Conservation (phyloP, 2,888 invertebrate species). For the Leptopterna dolabrata region DNA sequence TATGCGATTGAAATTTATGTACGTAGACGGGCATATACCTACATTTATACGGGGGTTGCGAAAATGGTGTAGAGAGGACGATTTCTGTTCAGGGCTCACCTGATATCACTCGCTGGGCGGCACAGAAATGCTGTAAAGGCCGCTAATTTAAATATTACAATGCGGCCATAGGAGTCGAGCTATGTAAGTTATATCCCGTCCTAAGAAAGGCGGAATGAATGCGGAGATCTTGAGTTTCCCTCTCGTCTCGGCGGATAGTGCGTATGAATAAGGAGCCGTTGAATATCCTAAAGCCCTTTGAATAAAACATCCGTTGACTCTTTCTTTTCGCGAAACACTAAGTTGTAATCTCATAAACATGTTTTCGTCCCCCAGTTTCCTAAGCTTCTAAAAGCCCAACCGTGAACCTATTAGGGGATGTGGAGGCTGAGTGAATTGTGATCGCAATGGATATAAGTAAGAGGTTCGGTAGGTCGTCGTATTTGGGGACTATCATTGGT, state of each 20-base stretch:
- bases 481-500: no score
- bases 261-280: constrained; percentile 39
- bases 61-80: background rate
- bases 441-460: background rate
- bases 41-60: no score
- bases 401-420: constrained; percentile 9
- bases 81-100: background rate
- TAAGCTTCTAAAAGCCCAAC: background rate
- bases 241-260: background rate
- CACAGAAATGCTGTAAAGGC: background rate
- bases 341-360: constrained; percentile 43
- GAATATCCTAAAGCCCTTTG: constrained; percentile 41
- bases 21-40: no score
- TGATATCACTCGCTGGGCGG: background rate
- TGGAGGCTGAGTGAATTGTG: background rate
- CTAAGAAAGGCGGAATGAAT: constrained; percentile 32
- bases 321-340: constrained; percentile 20
- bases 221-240: constrained; percentile 37
- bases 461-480: no score
- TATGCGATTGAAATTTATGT: no score
- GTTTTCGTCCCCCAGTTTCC: background rate
- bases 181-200: constrained; percentile 24
- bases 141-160: constrained; percentile 41
- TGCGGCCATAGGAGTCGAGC: background rate
- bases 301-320: constrained; percentile 40